Evolutionary conservation across 2,797 vertebrate genomes (phyloP), one percentile per base, ranked within the genome.

Genomic region (Cirrhinus molitorella): DNA sequence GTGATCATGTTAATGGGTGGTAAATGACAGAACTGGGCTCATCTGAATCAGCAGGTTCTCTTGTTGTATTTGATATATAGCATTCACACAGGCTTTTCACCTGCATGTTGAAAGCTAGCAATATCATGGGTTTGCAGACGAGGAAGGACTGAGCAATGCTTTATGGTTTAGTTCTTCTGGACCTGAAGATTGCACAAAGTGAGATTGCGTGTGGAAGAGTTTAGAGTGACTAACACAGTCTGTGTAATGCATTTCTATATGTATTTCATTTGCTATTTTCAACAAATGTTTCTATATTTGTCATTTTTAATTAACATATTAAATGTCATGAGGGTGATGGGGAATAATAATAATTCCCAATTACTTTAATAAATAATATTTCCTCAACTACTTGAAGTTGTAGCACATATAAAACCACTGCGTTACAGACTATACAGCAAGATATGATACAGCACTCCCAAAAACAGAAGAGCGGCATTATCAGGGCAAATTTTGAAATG

Each of bases 41-140:
- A 28, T 76, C 34, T 76, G 53, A 59, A 76, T 76, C 73, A 59
- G 53, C 73, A 59, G 51, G 72, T 40, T 23, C 31, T 37, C 72
- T 74, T 55, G 72, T 74, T 74, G 37, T 9, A 37, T 74, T 76
- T 76, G 73, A 76, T 25, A 12, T 57, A 75, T 59, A 43, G 55
- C 72, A 72, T 53, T 25, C 25, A 17, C 16, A 40, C 49, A 37
- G 34, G 34, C 34, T 59, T 75, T 75, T 40, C 53, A 59, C n/a
- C 37, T 59, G 10, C 37, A 17, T 75, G 53, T 23, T 43, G 53
- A 75, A 59, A 25, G n/a, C 51, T 57, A 55, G 31, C 71, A 74
- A 74, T 74, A 72, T 72, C 70, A 72, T 5, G 25, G 70, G 25
- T n/a, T n/a, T 72, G 47, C 3, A 7, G 71, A 37, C 1, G 12